Conservation (phyloP, 2,113 vertebrate species). For the Epinephelus fuscoguttatus region DNA sequence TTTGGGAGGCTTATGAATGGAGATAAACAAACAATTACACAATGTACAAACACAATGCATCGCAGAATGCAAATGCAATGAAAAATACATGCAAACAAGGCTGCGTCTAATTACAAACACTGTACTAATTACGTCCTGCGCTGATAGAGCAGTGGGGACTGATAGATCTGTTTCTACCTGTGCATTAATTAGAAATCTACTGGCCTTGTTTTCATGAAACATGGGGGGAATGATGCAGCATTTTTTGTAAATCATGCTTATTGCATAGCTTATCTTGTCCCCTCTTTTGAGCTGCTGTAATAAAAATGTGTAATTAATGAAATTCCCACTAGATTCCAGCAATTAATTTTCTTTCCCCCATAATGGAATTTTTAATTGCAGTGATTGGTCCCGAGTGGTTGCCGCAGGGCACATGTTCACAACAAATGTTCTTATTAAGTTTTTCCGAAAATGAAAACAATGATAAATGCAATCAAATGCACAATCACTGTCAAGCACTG, state of each 20-base stretch:
- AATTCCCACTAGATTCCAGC: conserved; percentile 45
- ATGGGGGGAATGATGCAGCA: not conserved
- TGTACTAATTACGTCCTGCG: not conserved
- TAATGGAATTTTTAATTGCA: conserved; percentile 69
- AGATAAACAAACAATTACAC: conserved; percentile 33
- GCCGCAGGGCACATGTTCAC: conserved; percentile 25
- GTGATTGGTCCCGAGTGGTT: conserved; percentile 52
- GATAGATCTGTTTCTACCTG: not conserved
- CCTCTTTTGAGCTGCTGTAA: conserved; percentile 24
- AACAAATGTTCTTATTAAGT: conserved; percentile 50
- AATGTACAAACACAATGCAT: conserved; percentile 26
- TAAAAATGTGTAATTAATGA: conserved; percentile 55
- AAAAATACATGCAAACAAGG: not conserved
- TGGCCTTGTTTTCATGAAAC: conserved; percentile 8
- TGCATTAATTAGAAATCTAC: conserved; percentile 13
- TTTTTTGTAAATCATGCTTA: not conserved
- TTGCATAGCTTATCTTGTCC: conserved; percentile 42
- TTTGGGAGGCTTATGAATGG: conserved; percentile 26
- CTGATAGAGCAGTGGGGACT: not conserved
- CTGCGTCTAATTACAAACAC: not conserved
- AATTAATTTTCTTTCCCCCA: conserved; percentile 31
- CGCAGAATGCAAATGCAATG: not conserved
- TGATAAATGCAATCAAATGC: conserved; percentile 17
- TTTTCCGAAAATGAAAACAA: conserved; percentile 30
- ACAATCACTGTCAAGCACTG: conserved; percentile 26